Conservation (phyloP, 2,797 vertebrate species). For the Anniella stebbinsi region DNA sequence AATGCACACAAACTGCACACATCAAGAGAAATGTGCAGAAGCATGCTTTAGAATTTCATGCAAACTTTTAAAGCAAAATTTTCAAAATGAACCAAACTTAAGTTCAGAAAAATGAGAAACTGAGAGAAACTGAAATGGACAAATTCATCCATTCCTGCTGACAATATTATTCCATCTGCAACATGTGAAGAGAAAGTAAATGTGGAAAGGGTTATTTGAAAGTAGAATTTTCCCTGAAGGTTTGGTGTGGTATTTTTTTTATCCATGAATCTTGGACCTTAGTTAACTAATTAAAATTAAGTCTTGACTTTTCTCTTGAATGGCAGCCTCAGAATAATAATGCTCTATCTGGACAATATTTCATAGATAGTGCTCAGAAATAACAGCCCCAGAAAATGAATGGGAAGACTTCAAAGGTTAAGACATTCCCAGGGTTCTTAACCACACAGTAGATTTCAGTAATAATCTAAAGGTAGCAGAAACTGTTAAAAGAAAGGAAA, state of each 20-base stretch:
- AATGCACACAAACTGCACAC: too few relatives aligned
- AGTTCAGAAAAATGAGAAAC: background rate
- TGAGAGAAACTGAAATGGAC: too few relatives aligned
- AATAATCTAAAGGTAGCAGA: slow-evolving; percentile 16
- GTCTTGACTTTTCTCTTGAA: background rate
- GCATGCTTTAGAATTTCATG: too few relatives aligned
- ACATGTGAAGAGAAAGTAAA: background rate
- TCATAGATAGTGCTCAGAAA: background rate
- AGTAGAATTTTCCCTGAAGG: slow-evolving; percentile 5
- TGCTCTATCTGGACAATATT: background rate
- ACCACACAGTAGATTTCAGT: slow-evolving; percentile 7
- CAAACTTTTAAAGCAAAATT: too few relatives aligned
- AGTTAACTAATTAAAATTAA: slow-evolving; percentile 33
- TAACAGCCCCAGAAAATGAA: slow-evolving; percentile 13
- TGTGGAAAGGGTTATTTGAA: background rate
- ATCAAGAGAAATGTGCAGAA: too few relatives aligned
- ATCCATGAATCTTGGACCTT: slow-evolving; percentile 18
- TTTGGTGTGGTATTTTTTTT: background rate
- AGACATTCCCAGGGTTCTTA: slow-evolving; percentile 13
- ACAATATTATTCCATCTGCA: background rate
- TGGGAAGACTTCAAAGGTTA: slow-evolving; percentile 32
- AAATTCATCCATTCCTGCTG: too few relatives aligned
- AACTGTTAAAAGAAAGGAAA: background rate
- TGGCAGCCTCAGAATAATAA: slow-evolving; percentile 30
- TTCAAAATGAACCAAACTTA: too few relatives aligned